These are phyloP conservation scores for Melinaea marsaeus DNA, from an alignment of 2,888 invertebrate genomes.

Conservation along the genomic window DNA sequence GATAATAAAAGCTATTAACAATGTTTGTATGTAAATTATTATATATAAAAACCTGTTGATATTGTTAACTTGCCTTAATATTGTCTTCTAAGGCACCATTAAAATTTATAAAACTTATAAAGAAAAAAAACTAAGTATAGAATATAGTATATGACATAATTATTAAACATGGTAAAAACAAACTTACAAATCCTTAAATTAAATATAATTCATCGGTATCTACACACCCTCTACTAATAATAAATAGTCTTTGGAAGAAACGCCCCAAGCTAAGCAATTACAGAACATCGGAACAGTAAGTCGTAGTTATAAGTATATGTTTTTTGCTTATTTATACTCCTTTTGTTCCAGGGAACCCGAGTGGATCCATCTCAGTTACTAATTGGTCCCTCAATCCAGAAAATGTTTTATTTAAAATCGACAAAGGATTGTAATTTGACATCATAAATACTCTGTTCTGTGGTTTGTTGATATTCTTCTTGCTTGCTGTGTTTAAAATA, in stretches of 20 bases:
- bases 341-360: constrained; percentile 55
- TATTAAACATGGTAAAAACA: too few relatives aligned
- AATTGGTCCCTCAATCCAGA: constrained; percentile 58
- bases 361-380: constrained; percentile 61
- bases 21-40: too few relatives aligned
- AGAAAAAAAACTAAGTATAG: too few relatives aligned
- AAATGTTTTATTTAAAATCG: constrained; percentile 44
- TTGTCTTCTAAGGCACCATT: too few relatives aligned
- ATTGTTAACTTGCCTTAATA: too few relatives aligned
- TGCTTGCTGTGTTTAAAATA: too few relatives aligned
- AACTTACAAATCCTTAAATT: not conserved
- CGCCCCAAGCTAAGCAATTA: constrained; percentile 66
- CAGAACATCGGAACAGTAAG: constrained; percentile 59
- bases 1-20: too few relatives aligned
- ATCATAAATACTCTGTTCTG: constrained; percentile 6
- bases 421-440: constrained; percentile 43
- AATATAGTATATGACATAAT: too few relatives aligned
- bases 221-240: not conserved
- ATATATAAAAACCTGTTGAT: too few relatives aligned
- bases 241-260: constrained; percentile 35
- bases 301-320: constrained; percentile 55
- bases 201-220: not conserved
- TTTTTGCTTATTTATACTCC: constrained; percentile 62
- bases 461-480: too few relatives aligned
- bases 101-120: too few relatives aligned